phyloP scores from a whole-genome alignment of 2,797 vertebrate species.

The Brachymystax lenok region DNA sequence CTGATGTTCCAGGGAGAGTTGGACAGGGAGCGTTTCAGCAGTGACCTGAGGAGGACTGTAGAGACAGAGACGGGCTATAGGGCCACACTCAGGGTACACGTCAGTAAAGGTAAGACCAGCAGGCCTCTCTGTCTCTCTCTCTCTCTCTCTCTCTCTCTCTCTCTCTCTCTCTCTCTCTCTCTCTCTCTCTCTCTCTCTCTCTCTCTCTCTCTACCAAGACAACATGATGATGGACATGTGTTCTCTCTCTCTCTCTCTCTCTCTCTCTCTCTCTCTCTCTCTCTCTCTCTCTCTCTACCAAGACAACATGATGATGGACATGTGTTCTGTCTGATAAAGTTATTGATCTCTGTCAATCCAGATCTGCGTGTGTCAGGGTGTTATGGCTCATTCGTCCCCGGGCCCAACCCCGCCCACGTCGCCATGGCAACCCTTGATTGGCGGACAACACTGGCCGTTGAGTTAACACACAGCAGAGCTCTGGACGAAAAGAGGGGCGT shows the following conservation, averaged over 20 bases:
- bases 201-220: too few relatives aligned
- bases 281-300: background rate
- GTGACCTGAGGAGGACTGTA: slow-evolving; percentile 61
- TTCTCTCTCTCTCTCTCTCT: too few relatives aligned
- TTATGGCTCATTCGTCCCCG: slow-evolving; percentile 70
- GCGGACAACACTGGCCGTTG: slow-evolving; percentile 70
- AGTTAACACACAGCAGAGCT: slow-evolving; percentile 70
- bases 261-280: too few relatives aligned
- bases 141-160: background rate
- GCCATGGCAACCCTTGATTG: slow-evolving; percentile 71
- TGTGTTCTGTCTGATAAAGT: background rate
- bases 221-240: too few relatives aligned
- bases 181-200: too few relatives aligned
- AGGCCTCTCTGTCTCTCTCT: background rate
- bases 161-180: too few relatives aligned
- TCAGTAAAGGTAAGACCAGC: slow-evolving; percentile 74
- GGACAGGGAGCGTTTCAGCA: slow-evolving; percentile 70
- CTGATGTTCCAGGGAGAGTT: slow-evolving; percentile 62
- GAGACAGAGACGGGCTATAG: slow-evolving; percentile 66
- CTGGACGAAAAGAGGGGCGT: slow-evolving; percentile 73
- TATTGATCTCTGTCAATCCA: slow-evolving; percentile 30
- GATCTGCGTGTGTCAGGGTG: slow-evolving; percentile 76
- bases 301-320: too few relatives aligned
- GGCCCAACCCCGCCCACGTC: slow-evolving; percentile 58
- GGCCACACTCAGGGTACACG: slow-evolving; percentile 71